phyloP scores from a whole-genome alignment of 2,797 vertebrate genomes.

The Scomberomorus guttatus region DNA sequence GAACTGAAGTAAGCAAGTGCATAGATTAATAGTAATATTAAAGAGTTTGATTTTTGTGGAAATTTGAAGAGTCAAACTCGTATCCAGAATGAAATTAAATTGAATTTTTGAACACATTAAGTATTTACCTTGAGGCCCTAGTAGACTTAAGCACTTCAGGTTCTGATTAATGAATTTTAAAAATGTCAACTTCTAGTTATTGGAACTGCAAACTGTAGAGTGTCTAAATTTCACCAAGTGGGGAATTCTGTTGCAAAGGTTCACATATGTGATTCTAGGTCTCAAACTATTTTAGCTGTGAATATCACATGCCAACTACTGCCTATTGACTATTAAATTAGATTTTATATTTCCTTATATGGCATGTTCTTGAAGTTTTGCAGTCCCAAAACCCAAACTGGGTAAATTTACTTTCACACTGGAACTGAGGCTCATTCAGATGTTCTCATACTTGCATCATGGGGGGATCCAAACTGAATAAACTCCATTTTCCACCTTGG shows the following conservation, averaged over 20 bases:
- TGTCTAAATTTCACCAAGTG: neutral
- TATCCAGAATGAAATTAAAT: slow-evolving; percentile 42
- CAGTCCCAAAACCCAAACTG: slow-evolving; percentile 25
- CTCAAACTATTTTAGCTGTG: neutral
- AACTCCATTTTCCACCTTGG: slow-evolving; percentile 42
- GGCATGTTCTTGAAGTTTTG: slow-evolving; percentile 8
- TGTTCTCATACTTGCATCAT: slow-evolving; percentile 51
- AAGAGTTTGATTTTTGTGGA: slow-evolving; percentile 10
- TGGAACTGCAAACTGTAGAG: slow-evolving; percentile 10
- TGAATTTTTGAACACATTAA: slow-evolving; percentile 51
- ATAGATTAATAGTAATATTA: neutral
- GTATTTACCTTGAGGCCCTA: slow-evolving; percentile 42
- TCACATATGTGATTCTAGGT: slow-evolving; percentile 25
- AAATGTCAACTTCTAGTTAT: slow-evolving; percentile 27
- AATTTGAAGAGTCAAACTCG: slow-evolving; percentile 23
- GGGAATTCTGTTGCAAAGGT: neutral
- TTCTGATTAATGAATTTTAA: slow-evolving; percentile 47
- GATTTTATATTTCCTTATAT: slow-evolving; percentile 15
- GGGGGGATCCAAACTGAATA: slow-evolving; percentile 32
- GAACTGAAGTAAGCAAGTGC: neutral
- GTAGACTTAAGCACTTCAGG: slow-evolving; percentile 41
- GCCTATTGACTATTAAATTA: slow-evolving; percentile 15
- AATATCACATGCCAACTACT: slow-evolving; percentile 15
- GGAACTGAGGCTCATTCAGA: slow-evolving; percentile 41
- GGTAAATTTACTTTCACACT: slow-evolving; percentile 50